Percentiles rank a stretch among this genome's conserved stretches.
Evolutionary conservation across 2,113 vertebrate genomes (phyloP).

Genomic region (Trichomycterus rosablanca): DNA sequence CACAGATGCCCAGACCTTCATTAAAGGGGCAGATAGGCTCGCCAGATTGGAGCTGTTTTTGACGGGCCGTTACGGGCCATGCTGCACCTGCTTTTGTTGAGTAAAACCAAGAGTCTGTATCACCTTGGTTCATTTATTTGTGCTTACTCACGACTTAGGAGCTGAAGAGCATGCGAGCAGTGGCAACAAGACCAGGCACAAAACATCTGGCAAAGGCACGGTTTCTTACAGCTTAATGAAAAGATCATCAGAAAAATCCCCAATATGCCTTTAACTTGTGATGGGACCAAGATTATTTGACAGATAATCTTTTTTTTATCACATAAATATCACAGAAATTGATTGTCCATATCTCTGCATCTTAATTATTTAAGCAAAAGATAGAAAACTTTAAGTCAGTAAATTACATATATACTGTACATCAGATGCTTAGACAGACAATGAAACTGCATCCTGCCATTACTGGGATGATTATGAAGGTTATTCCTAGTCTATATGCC

Average conservation of each 20-base stretch:
- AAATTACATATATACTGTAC: too few relatives aligned
- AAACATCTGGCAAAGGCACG: constrained; percentile 56
- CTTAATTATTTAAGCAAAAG: too few relatives aligned
- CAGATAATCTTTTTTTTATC: too few relatives aligned
- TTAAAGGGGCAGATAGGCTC: constrained; percentile 61
- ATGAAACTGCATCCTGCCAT: too few relatives aligned
- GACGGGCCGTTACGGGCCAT: constrained; percentile 50
- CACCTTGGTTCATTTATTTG: constrained; percentile 66
- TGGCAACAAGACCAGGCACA: constrained; percentile 21
- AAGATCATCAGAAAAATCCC: constrained; percentile 8
- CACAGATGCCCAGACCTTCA: constrained; percentile 54
- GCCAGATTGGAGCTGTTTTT: constrained; percentile 52
- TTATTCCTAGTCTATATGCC: too few relatives aligned
- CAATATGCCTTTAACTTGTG: neutral
- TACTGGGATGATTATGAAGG: too few relatives aligned
- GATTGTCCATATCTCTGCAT: too few relatives aligned
- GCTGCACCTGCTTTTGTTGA: constrained; percentile 54
- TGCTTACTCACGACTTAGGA: constrained; percentile 62
- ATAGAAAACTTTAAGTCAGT: too few relatives aligned
- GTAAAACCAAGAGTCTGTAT: constrained; percentile 54
- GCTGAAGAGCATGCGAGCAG: neutral
- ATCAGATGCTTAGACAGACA: too few relatives aligned
- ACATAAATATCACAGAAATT: too few relatives aligned
- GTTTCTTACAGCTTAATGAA: constrained; percentile 52
- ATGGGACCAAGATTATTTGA: too few relatives aligned